Evolutionary conservation across 2,797 vertebrate genomes (phyloP), one percentile per base, ranked within the genome.

Genomic region (Dicrostonyx torquatus): DNA sequence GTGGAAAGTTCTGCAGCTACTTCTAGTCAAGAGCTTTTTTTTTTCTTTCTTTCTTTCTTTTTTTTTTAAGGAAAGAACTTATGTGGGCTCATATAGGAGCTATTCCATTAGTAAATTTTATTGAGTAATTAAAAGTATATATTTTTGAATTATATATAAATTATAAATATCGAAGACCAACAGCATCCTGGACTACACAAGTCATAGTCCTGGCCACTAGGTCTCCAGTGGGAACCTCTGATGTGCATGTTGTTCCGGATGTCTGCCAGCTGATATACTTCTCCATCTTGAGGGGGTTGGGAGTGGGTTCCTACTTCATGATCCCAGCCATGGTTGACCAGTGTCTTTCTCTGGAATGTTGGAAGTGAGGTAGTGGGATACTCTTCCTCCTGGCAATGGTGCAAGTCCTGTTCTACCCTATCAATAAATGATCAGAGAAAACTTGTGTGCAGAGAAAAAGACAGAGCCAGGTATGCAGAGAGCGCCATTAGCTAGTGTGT

Each of bases 81-180:
- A 55, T 82, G 11, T 87, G 40, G 55, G 75, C 68, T 97, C 73
- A 34, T 55, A 83, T 66, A 29, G 60, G 58, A 68, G 91, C 50
- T 79, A 4, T 88, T 93, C 73, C 68, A 9, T 66, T 92, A 90
- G 87, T 77, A 89, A 93, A 76, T 84, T 89, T 92, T 95, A 83
- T 95, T 77, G 92, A 92, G 53, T 72, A 94, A 92, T 89, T 94
- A 5, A 92, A 96, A 93, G 91, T 37, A 92, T 90, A 68, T 29
- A 43, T 79, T 43, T 72, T 72, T 22, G 37, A 72, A 72, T 72
- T 72, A 40, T 40, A 72, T 24, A 20, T 40, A 72, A 40, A 17
- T 48, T 72, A 40, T 13, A 72, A 72, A 75, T 75, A 43, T 75
- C 58, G 89, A 95, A 50, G 72, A 66, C 31, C n/a, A 89, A 31